Conservation (phyloP, 2,113 vertebrate species). For the Xenopus tropicalis region UCB_Xtro_10.0 CM004446.2:100017501-100018000, state of each 20-base stretch:
- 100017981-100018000: slow-evolving; percentile 69
- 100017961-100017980: slow-evolving; percentile 62
- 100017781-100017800: slow-evolving; percentile 57
- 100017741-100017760: slow-evolving; percentile 65
- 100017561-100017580: too few relatives aligned
- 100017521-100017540: too few relatives aligned
- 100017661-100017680: slow-evolving; percentile 65
- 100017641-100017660: slow-evolving; percentile 70
- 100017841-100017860: too few relatives aligned
- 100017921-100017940: slow-evolving; percentile 78
- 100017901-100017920: slow-evolving; percentile 83
- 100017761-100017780: slow-evolving; percentile 66
- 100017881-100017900: not conserved
- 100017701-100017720: slow-evolving; percentile 66
- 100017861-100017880: not conserved
- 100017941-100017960: slow-evolving; percentile 74
- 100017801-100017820: slow-evolving; percentile 79
- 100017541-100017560: too few relatives aligned
- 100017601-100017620: too few relatives aligned
- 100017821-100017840: slow-evolving; percentile 50
- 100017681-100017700: slow-evolving; percentile 65
- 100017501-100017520: too few relatives aligned
- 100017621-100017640: slow-evolving; percentile 60
- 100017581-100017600: too few relatives aligned
- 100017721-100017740: slow-evolving; percentile 65